Conservation (phyloP, 2,113 vertebrate genomes). For the Mionectes macconnelli region DNA sequence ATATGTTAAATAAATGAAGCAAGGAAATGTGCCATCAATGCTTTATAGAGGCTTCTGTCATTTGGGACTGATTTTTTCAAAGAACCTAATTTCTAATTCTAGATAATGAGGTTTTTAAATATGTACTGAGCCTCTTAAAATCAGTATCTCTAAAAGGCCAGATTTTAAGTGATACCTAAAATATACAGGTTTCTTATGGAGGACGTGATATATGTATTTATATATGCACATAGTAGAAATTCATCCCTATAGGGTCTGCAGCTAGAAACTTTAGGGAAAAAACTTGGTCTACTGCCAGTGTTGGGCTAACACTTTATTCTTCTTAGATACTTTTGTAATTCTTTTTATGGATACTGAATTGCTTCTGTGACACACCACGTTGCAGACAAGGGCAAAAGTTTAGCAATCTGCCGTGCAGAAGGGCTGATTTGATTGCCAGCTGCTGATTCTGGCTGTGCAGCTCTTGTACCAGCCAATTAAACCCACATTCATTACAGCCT, state of each 20-base stretch:
- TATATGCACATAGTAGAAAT: not conserved
- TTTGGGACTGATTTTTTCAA: not conserved
- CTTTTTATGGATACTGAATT: not conserved
- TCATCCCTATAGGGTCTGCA: not conserved
- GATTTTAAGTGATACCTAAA: not conserved
- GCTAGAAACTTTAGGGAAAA: not conserved
- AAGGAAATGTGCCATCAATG: not conserved
- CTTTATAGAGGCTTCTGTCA: not conserved
- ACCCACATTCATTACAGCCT: slow-evolving; percentile 44
- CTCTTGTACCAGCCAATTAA: slow-evolving; percentile 57
- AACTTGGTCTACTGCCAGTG: not conserved
- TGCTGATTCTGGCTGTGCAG: slow-evolving; percentile 30
- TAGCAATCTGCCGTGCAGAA: slow-evolving; percentile 45
- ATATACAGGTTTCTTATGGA: not conserved
- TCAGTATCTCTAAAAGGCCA: not conserved
- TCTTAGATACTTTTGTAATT: not conserved
- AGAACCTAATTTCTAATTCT: not conserved
- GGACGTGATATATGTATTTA: not conserved
- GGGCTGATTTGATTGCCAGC: slow-evolving; percentile 24
- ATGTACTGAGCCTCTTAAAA: not conserved
- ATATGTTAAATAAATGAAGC: not conserved
- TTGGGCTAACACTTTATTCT: not conserved
- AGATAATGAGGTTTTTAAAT: not conserved
- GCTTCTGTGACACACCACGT: not conserved
- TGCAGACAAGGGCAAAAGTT: slow-evolving; percentile 42